phyloP scores from a whole-genome alignment of 2,888 invertebrate species.

The Mactromeris polynyma region DNA sequence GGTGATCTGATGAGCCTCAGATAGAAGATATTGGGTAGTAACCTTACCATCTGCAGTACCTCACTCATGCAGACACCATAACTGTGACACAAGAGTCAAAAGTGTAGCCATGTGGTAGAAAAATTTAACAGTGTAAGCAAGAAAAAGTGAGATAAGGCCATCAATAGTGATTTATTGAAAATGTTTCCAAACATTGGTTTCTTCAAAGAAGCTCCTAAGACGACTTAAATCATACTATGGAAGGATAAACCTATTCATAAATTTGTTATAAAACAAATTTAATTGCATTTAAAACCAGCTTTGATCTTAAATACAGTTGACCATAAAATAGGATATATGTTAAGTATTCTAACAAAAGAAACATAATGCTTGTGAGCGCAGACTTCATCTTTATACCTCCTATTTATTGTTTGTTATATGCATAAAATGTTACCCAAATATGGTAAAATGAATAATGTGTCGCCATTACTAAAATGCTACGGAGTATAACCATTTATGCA shows the following conservation, averaged over 20 bases:
- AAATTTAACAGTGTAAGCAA: too few species aligned
- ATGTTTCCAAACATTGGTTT: not conserved
- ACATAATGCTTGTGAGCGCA: too few species aligned
- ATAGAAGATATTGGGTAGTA: too few species aligned
- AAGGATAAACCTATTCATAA: conserved; percentile 1
- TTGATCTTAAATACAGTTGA: not conserved
- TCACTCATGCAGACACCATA: too few species aligned
- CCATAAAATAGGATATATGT: not conserved
- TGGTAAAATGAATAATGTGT: not conserved
- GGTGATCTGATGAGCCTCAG: too few species aligned
- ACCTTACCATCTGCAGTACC: too few species aligned
- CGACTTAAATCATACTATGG: not conserved
- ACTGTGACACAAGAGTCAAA: too few species aligned
- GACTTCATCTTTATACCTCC: too few species aligned
- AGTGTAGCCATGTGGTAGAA: too few species aligned
- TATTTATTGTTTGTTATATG: not conserved
- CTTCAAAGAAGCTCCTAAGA: not conserved
- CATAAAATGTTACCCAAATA: not conserved
- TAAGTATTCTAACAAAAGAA: not conserved
- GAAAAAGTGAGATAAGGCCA: not conserved
- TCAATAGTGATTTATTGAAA: not conserved
- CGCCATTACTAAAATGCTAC: not conserved
- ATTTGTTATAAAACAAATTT: not conserved
- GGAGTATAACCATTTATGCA: not conserved
- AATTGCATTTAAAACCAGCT: not conserved